phyloP scores from a whole-genome alignment of 2,888 invertebrate genomes.

The Caenorhabditis plicata region DNA sequence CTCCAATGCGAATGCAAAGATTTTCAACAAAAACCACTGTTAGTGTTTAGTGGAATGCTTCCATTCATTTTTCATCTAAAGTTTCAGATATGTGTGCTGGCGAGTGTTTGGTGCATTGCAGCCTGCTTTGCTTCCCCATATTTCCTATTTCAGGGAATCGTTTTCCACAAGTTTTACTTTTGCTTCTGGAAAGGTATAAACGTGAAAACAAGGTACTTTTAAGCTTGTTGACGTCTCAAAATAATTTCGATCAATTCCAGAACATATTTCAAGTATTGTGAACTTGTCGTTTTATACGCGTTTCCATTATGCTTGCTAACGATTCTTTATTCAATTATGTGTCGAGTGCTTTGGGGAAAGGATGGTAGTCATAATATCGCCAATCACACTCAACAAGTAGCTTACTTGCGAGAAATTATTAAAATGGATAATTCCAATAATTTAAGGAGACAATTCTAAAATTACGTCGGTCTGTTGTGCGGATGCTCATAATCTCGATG shows the following conservation, averaged over 20 bases:
- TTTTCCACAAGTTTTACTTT: slow-evolving; percentile 27
- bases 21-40: slow-evolving; percentile 46
- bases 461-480: slow-evolving; percentile 67
- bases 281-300: slow-evolving; percentile 48
- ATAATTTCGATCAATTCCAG: slow-evolving; percentile 20
- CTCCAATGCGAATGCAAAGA: slow-evolving; percentile 51
- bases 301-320: slow-evolving; percentile 50
- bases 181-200: slow-evolving; percentile 44
- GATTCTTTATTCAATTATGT: slow-evolving; percentile 49
- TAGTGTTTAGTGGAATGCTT: too few species aligned
- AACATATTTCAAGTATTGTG: slow-evolving; percentile 48
- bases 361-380: slow-evolving; percentile 42
- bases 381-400: slow-evolving; percentile 46
- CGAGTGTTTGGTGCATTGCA: slow-evolving; percentile 43
- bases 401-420: neutral
- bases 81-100: slow-evolving; percentile 30
- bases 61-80: neutral
- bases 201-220: slow-evolving; percentile 22
- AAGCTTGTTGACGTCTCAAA: neutral
- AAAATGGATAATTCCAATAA: neutral
- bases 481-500: slow-evolving; percentile 68
- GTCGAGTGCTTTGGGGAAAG: slow-evolving; percentile 47
- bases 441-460: slow-evolving; percentile 40
- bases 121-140: slow-evolving; percentile 45
- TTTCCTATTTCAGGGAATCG: slow-evolving; percentile 39